Conservation (phyloP, 2,113 vertebrate genomes). For the Synchiropus splendidus region DNA sequence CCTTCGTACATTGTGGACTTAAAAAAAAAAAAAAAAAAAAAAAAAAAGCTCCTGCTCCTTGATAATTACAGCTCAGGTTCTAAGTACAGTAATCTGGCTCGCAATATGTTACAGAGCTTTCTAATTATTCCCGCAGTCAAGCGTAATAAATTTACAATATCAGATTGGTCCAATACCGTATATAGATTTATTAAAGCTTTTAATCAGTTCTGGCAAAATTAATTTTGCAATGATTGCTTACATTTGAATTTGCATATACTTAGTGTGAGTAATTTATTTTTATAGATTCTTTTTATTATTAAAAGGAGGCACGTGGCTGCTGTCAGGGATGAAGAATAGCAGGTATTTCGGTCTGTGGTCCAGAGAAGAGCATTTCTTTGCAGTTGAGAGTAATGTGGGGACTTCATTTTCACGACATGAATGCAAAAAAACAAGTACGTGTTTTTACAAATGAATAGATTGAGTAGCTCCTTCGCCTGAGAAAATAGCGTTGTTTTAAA, state of each 20-base stretch:
- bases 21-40: conserved; percentile 85
- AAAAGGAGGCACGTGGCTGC: conserved; percentile 79
- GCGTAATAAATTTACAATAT: conserved; percentile 99
- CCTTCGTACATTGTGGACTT: too few relatives aligned
- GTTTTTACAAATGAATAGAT: too few relatives aligned
- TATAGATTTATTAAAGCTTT: conserved; percentile 99
- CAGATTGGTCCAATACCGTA: conserved; percentile 97
- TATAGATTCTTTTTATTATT: conserved; percentile 96
- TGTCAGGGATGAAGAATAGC: conserved; percentile 79
- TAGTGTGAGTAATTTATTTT: conserved; percentile 97
- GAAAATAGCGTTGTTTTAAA: too few relatives aligned
- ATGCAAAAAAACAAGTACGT: not conserved
- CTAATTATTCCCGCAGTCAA: conserved; percentile 99
- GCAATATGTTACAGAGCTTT: conserved; percentile 98
- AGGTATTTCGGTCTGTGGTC: conserved; percentile 52
- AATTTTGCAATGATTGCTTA: conserved; percentile 99
- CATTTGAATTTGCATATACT: conserved; percentile 99
- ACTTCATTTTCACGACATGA: not conserved
- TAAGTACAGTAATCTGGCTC: conserved; percentile 92
- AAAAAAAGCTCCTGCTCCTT: conserved; percentile 85
- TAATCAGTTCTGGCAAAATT: conserved; percentile 99
- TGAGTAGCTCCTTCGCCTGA: too few relatives aligned
- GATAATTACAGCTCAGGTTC: conserved; percentile 98
- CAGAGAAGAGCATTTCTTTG: conserved; percentile 7
- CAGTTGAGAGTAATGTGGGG: not conserved